Evolutionary conservation across 2,888 invertebrate species (phyloP), one percentile per base, ranked within the genome.

Genomic region (Pandemis cinnamomeana): DNA sequence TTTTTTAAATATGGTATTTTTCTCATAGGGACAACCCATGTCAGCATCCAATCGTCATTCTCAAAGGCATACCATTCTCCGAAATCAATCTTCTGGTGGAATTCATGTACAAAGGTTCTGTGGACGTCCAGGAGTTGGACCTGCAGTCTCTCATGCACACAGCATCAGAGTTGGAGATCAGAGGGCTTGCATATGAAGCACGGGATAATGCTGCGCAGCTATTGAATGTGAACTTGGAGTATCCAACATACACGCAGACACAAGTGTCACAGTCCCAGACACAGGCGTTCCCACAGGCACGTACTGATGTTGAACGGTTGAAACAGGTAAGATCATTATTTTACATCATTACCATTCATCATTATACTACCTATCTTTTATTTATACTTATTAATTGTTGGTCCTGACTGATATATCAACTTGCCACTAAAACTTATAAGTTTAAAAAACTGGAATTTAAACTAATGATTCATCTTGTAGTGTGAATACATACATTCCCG

Each of bases 91-190:
- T 95, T 76, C 91, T 96, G 55, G 91, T 96, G 77, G 96, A 96
- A 84, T 96, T 96, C 78, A 96, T 96, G 95, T 96, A 96, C 87
- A 95, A 95, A 78, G 96, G 96, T 0, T 95, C 95, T 2, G 96
- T 96, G 75, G 96, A 96, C 81, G 95, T 96, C 7, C 95, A 95
- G 67, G 95, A 95, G 76, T 91, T 95, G 78, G 95, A 95, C 80
- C 87, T 96, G 48, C 95, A 96, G 77, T 95, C 95, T 0, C 84
- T 96, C 71, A 95, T 96, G 89, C 95, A 95, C 81, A 95, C 96
- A 48, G 96, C 96, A 0, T 95, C 95, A 5, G 96, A 96, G 81
- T 87, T 96, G 70, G 96, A 96, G 86, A 95, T 96, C 72, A 92
- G 95, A 79, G 96, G 96, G 5, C 89, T 96, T 71, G 96, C 95